These are phyloP conservation scores for Alligator sinensis DNA, from an alignment of 2,113 vertebrate species.

Conservation along the genomic window DNA sequence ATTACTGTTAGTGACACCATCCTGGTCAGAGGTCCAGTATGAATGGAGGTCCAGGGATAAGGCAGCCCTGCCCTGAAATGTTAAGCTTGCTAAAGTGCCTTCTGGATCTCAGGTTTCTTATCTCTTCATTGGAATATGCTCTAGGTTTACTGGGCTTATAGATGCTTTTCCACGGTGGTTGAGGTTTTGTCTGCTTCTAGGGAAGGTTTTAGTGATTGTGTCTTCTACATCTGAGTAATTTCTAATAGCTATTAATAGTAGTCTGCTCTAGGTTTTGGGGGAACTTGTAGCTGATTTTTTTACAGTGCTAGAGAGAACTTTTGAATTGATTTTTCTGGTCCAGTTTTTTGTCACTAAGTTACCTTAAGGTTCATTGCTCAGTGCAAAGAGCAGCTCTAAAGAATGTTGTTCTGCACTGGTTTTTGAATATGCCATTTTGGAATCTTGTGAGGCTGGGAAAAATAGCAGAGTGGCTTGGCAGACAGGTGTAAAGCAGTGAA, in stretches of 20 bases:
- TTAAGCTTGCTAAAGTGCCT: no score
- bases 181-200: not conserved
- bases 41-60: no score
- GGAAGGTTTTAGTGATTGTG: not conserved
- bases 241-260: not conserved
- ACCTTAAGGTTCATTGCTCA: constrained; percentile 17
- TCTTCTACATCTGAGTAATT: not conserved
- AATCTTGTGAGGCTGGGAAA: not conserved
- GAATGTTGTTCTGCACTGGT: not conserved
- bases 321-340: not conserved
- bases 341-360: not conserved
- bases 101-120: rapidly evolving
- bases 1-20: no score
- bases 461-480: no score
- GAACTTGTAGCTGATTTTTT: not conserved
- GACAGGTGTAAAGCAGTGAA: no score
- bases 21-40: no score
- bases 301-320: not conserved
- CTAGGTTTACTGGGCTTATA: not conserved
- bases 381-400: not conserved
- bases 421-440: constrained; percentile 21
- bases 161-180: constrained; percentile 1
- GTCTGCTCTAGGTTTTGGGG: not conserved
- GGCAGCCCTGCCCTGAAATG: no score
- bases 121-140: not conserved